Evolutionary conservation across 1,140 invertebrate species (phyloP), one percentile per base, ranked within the genome.

Genomic region (Drosophila athabasca): DNA sequence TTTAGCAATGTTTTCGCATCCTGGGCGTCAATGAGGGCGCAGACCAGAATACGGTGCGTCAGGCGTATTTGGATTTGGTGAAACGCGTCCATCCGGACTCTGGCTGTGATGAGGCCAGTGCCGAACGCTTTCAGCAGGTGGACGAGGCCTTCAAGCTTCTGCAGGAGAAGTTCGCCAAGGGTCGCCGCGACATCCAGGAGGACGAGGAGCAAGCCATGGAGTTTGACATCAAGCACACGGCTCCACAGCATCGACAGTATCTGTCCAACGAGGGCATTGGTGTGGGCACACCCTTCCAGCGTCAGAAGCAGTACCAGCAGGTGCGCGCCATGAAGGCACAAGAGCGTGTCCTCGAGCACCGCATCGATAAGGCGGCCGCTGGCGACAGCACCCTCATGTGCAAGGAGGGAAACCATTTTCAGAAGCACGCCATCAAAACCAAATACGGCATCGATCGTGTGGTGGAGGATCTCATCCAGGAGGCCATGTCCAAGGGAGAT

Each of bases 391-490:
- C 94, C 3, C 78, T 97, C 0, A 93, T 96, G 91, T 93, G 94
- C 52, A 96, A 96, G 82, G 93, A 93, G 35, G 93, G 93, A 72
- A 92, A 92, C 90, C 92, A 93, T 57, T 94, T 80, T 64, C 92
- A 93, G 39, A 94, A 94, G 74, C 94, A 95, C 90, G 93, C 96
- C 80, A 95, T 96, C 5, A 96, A 97, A 93, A 96, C 95, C 1
- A 95, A 95, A 92, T 96, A 96, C 90, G 96, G 96, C 0, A 95
- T 97, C 85, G 97, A 98, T 71, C 94, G 97, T 54, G 92, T 98
- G 1, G 97, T 97, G 3, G 97, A 98, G 92, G 97, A 98, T 93
- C 93, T 97, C 51, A 98, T 98, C 62, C 96, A 97, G 79, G 96
- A 97, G 85, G 95, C 97, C 1, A 98, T 98, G 94, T 95, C 95